Percentiles rank a stretch among this genome's conserved stretches.
Evolutionary conservation across 64 coral and sea anemone genomes (phyloP).

Genomic region (Montipora capricornis): DNA sequence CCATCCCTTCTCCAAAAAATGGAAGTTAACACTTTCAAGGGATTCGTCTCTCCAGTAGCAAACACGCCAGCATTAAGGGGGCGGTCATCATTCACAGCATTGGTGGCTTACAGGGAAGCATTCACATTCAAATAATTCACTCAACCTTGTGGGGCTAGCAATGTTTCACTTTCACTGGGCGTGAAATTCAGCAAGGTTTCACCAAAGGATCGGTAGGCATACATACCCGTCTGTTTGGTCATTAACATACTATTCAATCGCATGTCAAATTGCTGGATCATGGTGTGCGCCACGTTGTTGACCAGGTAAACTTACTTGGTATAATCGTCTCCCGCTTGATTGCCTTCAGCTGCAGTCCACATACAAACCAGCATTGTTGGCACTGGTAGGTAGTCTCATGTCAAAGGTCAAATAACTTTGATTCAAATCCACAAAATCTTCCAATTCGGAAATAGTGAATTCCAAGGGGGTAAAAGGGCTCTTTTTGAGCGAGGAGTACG

Average conservation of each 20-base stretch:
- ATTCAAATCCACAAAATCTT: too few species aligned
- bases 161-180: not conserved
- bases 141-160: not conserved
- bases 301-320: not conserved
- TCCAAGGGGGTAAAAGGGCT: not conserved
- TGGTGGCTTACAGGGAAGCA: too few species aligned
- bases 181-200: slow-evolving; percentile 12
- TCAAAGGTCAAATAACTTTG: slow-evolving; percentile 30
- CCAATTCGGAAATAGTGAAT: not conserved
- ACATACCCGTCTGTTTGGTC: slow-evolving; percentile 28
- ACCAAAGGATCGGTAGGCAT: slow-evolving; percentile 11
- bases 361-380: not conserved
- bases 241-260: slow-evolving; percentile 28
- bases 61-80: too few species aligned
- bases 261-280: slow-evolving; percentile 20
- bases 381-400: not conserved
- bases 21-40: too few species aligned
- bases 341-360: not conserved
- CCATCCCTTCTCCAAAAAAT: too few species aligned
- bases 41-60: too few species aligned
- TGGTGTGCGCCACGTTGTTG: not conserved
- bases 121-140: too few species aligned
- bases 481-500: not conserved
- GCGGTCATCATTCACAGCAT: too few species aligned
- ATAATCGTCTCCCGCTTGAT: not conserved